Base-by-base conservation (phyloP, 2,888 invertebrate species). In the Arrhopalites spinosus region DNA sequence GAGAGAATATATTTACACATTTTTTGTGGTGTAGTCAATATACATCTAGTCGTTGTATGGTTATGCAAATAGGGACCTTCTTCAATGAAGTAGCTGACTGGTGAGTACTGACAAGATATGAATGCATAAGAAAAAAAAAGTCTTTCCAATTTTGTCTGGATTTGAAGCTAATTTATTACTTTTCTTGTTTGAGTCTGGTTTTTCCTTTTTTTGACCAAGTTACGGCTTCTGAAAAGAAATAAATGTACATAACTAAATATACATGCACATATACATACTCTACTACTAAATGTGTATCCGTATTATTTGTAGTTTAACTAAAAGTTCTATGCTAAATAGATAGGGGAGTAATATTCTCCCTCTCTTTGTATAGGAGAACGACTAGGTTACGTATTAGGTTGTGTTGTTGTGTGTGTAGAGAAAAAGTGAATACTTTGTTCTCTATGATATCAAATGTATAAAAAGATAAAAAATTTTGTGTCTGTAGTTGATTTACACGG, bases 121-220 rank as follows among this genome's bases (percentile, higher is more conserved):
- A 25, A 50, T 68, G 68, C 68, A 50, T 68, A 68, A 45, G 43
- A 25, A 45, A 20, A 50, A 50, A 68, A 50, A 68, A 27, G 15
- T 47, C 27, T 68, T 50, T 17, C 68, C 68, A 43, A 50, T 68
- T 68, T 68, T 27, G 50, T 68, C 68, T 68, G 68, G 27, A 50
- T 68, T 50, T 68, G 68, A 68, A 68, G 68, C 47, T 68, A 68
- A 68, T 68, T 68, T 68, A 68, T 68, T 68, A 68, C 50, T 50
- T 68, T n/a, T 68, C 50, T 68, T 50, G 47, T 50, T 68, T 68
- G 50, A 50, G 68, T 50, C 68, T 68, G 50, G 68, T 68, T 68
- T 68, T 68, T 68, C 66, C 29, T 66, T 36, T n/a, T 29, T 68
- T 68, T 59, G 59, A 59, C 59, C 59, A 59, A 59, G 59, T 59